phyloP scores from a whole-genome alignment of 1,140 invertebrate genomes.

The Metaphire vulgaris region DNA sequence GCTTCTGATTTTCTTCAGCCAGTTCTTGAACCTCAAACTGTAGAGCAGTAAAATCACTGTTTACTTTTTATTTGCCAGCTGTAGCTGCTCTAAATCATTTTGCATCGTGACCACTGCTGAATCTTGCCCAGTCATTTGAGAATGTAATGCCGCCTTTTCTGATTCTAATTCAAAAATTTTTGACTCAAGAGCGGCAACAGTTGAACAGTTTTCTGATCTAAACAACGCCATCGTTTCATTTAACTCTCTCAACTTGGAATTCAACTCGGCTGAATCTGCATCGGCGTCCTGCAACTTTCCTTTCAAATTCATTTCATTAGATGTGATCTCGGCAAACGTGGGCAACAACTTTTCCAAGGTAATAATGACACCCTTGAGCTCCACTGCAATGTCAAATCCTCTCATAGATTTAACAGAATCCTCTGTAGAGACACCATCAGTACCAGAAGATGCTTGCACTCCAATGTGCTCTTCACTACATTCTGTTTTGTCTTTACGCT shows the following conservation, averaged over 20 bases:
- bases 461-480: no score
- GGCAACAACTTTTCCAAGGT: no score
- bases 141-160: not conserved
- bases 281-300: not conserved
- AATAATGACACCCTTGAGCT: no score
- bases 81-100: not conserved
- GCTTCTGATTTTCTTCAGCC: not conserved
- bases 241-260: not conserved
- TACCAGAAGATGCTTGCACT: no score
- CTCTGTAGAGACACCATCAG: no score
- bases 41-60: not conserved
- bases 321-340: not conserved
- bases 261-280: not conserved
- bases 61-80: not conserved
- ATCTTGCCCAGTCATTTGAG: not conserved
- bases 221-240: not conserved
- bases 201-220: not conserved
- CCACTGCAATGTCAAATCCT: no score
- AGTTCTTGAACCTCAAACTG: not conserved
- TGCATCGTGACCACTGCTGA: not conserved
- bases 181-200: not conserved
- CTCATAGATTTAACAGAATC: no score
- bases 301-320: not conserved
- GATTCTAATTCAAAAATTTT: not conserved
- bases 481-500: no score